Percentiles rank a stretch among this genome's conserved stretches.
These are phyloP conservation scores for Heliconius melpomene DNA, from an alignment of 1,140 invertebrate genomes.

Conservation along the genomic window DNA sequence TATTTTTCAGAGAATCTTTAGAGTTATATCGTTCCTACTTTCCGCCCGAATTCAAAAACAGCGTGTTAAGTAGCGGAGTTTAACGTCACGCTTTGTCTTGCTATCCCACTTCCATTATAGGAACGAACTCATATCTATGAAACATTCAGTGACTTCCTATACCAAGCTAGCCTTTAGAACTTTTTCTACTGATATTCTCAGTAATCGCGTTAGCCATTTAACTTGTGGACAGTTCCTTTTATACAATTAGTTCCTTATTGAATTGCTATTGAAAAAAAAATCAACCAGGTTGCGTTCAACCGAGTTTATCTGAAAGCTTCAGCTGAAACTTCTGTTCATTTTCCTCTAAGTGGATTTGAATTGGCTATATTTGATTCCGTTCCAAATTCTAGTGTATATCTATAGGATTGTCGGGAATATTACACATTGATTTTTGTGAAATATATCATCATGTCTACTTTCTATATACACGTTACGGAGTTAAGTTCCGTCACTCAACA, in stretches of 20 bases:
- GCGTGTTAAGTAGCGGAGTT: background rate
- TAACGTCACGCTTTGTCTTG: background rate
- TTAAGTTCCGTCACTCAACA: too few relatives aligned
- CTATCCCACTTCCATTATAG: background rate
- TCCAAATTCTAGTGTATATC: background rate
- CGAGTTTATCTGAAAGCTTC: constrained; percentile 45
- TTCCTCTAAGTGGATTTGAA: constrained; percentile 39
- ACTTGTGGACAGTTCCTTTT: constrained; percentile 67
- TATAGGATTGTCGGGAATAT: background rate
- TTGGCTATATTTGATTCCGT: constrained; percentile 26
- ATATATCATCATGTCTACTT: background rate
- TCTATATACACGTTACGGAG: too few relatives aligned
- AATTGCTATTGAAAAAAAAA: constrained; percentile 49
- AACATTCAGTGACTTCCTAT: background rate
- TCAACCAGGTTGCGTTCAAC: constrained; percentile 47
- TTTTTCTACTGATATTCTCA: constrained; percentile 58
- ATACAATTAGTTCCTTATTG: constrained; percentile 70
- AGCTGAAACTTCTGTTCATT: constrained; percentile 45
- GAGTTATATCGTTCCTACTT: too few relatives aligned
- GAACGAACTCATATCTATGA: background rate
- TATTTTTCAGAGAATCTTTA: too few relatives aligned
- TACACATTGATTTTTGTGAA: background rate
- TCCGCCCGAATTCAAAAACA: background rate
- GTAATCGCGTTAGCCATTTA: constrained; percentile 70
- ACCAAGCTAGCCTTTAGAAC: constrained; percentile 24